Evolutionary conservation across 2,113 vertebrate species (phyloP).

Genomic region (Orcinus orca): DNA sequence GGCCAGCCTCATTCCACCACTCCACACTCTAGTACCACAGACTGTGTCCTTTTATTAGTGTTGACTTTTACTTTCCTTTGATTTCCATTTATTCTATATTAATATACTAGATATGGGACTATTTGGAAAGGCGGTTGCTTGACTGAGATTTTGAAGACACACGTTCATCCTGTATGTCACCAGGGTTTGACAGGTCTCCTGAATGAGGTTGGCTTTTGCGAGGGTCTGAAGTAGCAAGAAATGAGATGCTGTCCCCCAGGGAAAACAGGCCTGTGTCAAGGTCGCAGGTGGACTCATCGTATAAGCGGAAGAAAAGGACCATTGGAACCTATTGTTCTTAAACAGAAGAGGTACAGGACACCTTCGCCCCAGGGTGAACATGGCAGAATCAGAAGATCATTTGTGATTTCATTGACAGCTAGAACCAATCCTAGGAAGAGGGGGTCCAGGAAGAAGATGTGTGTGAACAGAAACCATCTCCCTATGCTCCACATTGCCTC

Average conservation of each 20-base stretch:
- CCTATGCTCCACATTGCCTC: neutral
- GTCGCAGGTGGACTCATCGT: neutral
- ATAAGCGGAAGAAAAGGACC: neutral
- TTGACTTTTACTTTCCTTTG: neutral
- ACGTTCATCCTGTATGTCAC: accelerated
- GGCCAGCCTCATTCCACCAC: neutral
- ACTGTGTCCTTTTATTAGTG: neutral
- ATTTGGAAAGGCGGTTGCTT: neutral
- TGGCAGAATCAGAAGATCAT: neutral
- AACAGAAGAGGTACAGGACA: neutral
- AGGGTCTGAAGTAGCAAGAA: neutral
- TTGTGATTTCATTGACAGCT: neutral
- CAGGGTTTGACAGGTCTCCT: neutral
- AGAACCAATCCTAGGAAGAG: neutral
- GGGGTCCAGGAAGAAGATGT: neutral
- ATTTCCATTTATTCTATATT: neutral
- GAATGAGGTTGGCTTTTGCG: neutral
- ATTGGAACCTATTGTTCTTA: neutral
- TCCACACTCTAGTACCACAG: neutral
- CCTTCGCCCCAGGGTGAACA: neutral
- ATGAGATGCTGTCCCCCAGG: neutral
- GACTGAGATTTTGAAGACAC: neutral
- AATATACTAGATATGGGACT: neutral
- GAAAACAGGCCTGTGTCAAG: neutral
- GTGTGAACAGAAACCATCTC: neutral